Evolutionary conservation across 2,113 vertebrate genomes (phyloP), one percentile per base, ranked within the genome.

Genomic region (Pachyramphus minor): DNA sequence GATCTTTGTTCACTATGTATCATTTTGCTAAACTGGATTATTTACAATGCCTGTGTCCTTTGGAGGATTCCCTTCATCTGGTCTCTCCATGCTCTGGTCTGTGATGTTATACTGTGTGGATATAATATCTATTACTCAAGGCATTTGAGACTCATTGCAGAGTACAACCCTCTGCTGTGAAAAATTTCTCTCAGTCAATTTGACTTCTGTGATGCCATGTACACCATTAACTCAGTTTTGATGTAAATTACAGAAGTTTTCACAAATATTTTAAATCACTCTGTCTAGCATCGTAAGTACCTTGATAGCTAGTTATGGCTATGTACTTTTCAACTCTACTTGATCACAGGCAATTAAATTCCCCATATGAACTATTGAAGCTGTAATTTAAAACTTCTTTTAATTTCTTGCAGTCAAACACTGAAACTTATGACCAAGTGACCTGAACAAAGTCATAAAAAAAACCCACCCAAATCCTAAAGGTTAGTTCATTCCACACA

Each of bases 1-100:
- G 21, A 71, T 68, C 49, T 87, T 74, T 53, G 14, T 27, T 82
- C 0, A 0, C 31, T 75, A 68, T 0, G 0, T 19, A 41, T 17
- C 4, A 50, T 87, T 72, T 39, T 87, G 24, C n/a, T 64, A 52
- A 83, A 78, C 30, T 3, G 2, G 7, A 67, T 71, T 79, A 84
- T 75, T 90, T 77, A 84, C 3, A 0, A 31, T 52, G 41, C 17
- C 30, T 30, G 10, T 31, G 20, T 10, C 47, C 24, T 55, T 63
- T 24, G n/a, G 13, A 89, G n/a, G 30, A 42, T 76, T 86, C 58
- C 45, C 35, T 68, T 78, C 22, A 30, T 47, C 69, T 42, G 44
- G 47, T 37, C 16, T 58, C 30, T 69, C 62, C 41, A 6, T 33
- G 21, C 33, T 72, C 62, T 49, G 33, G 8, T 82, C 62, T 60